Evolutionary conservation across 2,797 vertebrate genomes (phyloP).

Genomic region (Pipistrellus nathusii): DNA sequence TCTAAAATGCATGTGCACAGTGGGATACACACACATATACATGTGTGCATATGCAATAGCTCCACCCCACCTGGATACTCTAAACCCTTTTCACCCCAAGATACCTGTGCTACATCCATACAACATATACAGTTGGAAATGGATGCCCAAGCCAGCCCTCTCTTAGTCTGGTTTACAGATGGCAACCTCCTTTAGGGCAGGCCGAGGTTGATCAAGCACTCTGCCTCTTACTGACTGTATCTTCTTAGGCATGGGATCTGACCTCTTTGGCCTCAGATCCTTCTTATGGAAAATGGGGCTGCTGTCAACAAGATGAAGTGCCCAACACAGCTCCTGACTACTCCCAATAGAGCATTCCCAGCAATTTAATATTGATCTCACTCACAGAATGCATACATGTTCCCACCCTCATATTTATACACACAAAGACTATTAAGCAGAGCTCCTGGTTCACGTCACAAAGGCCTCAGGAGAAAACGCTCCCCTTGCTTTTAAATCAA

Average conservation of each 20-base stretch:
- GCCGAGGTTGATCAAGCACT: neutral
- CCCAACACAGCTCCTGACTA: neutral
- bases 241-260: neutral
- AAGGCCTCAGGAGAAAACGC: neutral
- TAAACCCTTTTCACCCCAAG: neutral
- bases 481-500: neutral
- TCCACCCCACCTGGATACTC: neutral
- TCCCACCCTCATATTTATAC: neutral
- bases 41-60: neutral
- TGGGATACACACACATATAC: neutral
- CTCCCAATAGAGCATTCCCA: neutral
- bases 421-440: neutral
- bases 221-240: neutral
- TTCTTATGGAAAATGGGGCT: constrained; percentile 32
- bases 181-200: neutral
- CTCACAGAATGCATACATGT: neutral
- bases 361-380: neutral
- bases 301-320: neutral
- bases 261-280: neutral
- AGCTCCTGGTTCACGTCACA: neutral
- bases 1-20: neutral
- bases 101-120: neutral
- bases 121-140: neutral
- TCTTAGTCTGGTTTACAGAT: neutral
- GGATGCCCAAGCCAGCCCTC: neutral